Evolutionary conservation across 2,888 invertebrate genomes (phyloP), one percentile per base, ranked within the genome.

Genomic region (Microplitis deprimator): DNA sequence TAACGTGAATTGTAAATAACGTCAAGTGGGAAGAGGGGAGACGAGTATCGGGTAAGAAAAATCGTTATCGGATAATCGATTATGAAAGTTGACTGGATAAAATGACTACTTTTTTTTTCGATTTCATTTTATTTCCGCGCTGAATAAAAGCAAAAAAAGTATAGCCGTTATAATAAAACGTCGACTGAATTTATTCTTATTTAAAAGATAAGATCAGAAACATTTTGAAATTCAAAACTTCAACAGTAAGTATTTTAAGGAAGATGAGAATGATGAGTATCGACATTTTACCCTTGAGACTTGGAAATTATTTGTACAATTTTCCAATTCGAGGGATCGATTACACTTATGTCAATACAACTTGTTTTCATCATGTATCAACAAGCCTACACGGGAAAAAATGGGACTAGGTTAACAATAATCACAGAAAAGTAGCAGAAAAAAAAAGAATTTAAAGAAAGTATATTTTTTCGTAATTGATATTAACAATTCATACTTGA

Each of bases 261-360:
- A 20, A 40, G 38, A 41, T 29, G 41, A 50, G 29, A 38, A 70
- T 50, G 75, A 75, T 41, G 70, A 40, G 40, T 59, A 70, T 76
- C 70, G 75, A 76, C 70, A 17, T 70, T 59, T 65, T 50, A 70
- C 65, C 39, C 70, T 16, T 5, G 75, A 59, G 70, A 70, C 17
- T 38, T 41, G 16, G 29, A 41, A 61, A 59, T 41, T 29, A 70
- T 70, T 76, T 50, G 41, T 20, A 50, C 68, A 39, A 10, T 50
- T 39, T 17, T 20, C 50, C n/a, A 39, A 71, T 71, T 71, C 17
- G 16, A 71, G n/a, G 59, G 16, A 60, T 60, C 38, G 70, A 62
- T 71, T 61, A 71, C 71, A 60, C 17, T 61, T 8, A 71, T 4
- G 61, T 60, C 61, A 10, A 60, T 16, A 29, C 62, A 2, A 20